Evolutionary conservation across 1,140 invertebrate genomes (phyloP), one percentile per base, ranked within the genome.

Genomic region (Antheraea pernyi): DNA sequence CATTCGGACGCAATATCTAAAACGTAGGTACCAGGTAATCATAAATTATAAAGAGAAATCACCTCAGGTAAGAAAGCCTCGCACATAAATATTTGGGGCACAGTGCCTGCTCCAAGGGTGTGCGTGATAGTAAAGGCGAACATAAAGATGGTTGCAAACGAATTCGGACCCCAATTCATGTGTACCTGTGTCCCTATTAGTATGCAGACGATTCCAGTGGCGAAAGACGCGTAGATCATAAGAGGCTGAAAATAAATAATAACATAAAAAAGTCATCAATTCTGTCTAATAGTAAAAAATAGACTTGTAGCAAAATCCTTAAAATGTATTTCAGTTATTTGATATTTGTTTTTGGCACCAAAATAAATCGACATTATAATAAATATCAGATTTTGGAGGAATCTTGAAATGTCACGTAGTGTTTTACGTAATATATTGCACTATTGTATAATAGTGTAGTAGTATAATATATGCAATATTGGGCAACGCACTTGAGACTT

Each of bases 61-160:
- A 90, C 88, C 77, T 90, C 88, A 19, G 88, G 88, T 63, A 88
- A 60, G 48, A 88, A 88, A 19, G 87, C 42, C 65, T 90, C 88
- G 11, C 80, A 76, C 1, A 79, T 65, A 9, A 88, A 53, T 0
- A 86, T 78, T 36, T 77, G 87, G 0, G 88, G 88, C 19, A 88
- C 75, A 3, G 84, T 86, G 0, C 88, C 88, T 8, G 85, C 79
- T 2, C 88, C 88, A 6, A 79, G 70, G 0, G 79, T 85, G 65
- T 80, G 83, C 0, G 71, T 70, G 0, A 83, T 53, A 10, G 80
- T 75, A 72, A 82, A 90, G 0, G 78, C 10, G 70, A 83, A 85
- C 8, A 90, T 72, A 10, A 86, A 72, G 0, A 81, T 61, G 0
- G 76, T 80, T 0, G 79, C 86, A 19, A 88, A 0, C 83, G 82